Evolutionary conservation across 2,797 vertebrate genomes (phyloP).

Genomic region (Prunella strophiata): DNA sequence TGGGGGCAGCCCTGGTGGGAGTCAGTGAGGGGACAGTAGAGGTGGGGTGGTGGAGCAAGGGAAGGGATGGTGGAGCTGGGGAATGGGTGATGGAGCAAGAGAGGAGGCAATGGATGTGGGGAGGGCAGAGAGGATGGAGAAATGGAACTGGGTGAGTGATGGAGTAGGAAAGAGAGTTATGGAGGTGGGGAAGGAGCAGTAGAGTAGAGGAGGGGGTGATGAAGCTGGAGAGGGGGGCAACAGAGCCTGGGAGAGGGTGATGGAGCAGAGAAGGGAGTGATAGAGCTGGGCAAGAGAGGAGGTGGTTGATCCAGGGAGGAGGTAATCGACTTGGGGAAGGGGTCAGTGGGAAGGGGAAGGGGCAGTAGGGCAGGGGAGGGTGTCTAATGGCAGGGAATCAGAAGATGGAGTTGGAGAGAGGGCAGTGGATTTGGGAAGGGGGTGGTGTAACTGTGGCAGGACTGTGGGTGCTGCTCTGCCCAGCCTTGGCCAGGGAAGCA

Average conservation of each 20-base stretch:
- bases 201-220: background rate
- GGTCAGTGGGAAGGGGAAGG: background rate
- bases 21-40: background rate
- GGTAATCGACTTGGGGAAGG: background rate
- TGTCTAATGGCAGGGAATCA: rapidly evolving
- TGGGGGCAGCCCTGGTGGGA: background rate
- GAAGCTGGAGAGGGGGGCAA: background rate
- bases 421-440: background rate
- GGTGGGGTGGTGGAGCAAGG: background rate
- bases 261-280: background rate
- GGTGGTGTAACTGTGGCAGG: background rate
- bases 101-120: no score
- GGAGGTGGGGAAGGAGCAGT: background rate
- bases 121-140: background rate
- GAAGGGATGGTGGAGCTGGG: background rate
- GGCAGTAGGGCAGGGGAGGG: background rate
- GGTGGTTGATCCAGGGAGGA: background rate
- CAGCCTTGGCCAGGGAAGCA: background rate
- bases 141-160: background rate
- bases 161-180: background rate
- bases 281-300: background rate
- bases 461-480: background rate
- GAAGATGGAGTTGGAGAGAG: background rate
- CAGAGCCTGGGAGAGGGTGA: background rate
- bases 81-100: background rate